Conservation (phyloP, 2,797 vertebrate species). For the Xenops minutus region DNA sequence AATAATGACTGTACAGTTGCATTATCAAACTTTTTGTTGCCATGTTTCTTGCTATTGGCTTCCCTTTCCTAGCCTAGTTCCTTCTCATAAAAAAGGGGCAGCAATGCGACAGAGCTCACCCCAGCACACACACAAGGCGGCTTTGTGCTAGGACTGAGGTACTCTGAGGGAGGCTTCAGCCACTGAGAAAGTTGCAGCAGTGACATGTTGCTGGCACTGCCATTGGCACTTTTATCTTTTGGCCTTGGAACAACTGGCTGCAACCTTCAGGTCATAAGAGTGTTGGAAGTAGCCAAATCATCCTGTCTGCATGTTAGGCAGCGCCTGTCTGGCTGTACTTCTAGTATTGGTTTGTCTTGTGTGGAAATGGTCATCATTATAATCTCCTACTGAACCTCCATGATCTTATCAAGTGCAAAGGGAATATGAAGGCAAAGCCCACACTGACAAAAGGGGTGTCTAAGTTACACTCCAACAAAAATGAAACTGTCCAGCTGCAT, state of each 20-base stretch:
- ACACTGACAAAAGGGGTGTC: not conserved
- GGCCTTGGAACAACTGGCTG: not conserved
- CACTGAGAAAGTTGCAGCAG: not conserved
- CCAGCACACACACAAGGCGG: not conserved
- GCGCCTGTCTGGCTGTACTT: not conserved
- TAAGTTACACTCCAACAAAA: not conserved
- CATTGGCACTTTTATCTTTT: not conserved
- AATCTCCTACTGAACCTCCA: not conserved
- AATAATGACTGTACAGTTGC: rapidly evolving
- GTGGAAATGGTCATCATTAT: not conserved
- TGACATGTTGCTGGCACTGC: rapidly evolving
- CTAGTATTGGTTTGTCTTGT: not conserved
- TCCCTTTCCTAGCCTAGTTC: not conserved
- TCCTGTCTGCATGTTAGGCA: not conserved
- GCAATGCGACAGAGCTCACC: not conserved
- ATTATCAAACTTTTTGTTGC: not conserved
- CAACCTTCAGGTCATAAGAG: not conserved
- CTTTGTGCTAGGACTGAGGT: not conserved
- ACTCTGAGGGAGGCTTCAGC: not conserved
- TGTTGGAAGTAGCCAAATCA: not conserved
- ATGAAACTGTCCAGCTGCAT: not conserved
- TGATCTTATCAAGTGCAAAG: not conserved
- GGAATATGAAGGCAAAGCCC: not conserved
- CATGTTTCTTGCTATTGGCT: not conserved
- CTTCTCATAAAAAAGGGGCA: not conserved